Evolutionary conservation across 2,113 vertebrate species (phyloP).

Genomic region (Dolichotis patagonum): DNA sequence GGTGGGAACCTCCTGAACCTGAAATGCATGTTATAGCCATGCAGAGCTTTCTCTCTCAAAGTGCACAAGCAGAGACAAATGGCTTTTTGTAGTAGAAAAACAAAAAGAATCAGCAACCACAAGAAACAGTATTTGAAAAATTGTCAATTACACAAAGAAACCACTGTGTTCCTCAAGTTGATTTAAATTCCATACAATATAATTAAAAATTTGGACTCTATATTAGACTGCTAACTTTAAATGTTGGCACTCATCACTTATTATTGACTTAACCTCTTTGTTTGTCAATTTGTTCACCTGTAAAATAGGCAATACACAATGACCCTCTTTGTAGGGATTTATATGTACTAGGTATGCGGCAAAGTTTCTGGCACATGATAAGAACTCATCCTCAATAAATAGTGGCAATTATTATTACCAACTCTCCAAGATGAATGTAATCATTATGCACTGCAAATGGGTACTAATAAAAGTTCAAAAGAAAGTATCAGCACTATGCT

Average conservation of each 20-base stretch:
- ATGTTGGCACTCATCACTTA: background rate
- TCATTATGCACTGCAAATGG: background rate
- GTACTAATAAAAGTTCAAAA: background rate
- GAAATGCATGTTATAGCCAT: background rate
- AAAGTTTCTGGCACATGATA: background rate
- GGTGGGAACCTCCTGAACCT: background rate
- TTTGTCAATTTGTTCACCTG: conserved; percentile 8
- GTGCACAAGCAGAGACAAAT: background rate
- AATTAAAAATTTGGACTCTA: background rate
- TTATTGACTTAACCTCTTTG: background rate
- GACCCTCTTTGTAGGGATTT: background rate
- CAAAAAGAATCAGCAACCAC: background rate
- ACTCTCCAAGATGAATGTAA: background rate
- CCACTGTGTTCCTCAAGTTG: background rate
- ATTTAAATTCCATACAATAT: background rate
- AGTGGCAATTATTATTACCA: background rate
- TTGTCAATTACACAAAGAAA: background rate
- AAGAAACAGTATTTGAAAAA: conserved; percentile 30
- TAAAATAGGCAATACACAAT: background rate
- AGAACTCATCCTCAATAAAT: background rate
- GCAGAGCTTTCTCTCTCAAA: background rate
- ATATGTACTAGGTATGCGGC: background rate
- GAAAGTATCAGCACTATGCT: background rate
- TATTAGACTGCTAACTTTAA: background rate
- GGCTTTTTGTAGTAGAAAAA: background rate